Evolutionary conservation across 2,113 vertebrate species (phyloP).

Genomic region (Parotia lawesii): DNA sequence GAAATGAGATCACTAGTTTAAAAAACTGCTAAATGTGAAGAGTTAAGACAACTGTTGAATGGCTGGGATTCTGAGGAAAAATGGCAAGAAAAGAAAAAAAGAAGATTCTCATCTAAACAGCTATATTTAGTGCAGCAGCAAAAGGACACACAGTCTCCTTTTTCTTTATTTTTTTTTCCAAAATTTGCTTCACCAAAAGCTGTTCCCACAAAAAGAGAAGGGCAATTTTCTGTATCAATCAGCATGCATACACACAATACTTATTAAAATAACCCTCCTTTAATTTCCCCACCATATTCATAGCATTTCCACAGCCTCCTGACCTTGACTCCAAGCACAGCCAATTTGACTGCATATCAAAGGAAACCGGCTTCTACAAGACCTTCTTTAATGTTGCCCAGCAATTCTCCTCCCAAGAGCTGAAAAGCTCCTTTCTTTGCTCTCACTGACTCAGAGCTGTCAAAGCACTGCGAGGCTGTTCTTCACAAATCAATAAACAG

Average conservation of each 20-base stretch:
- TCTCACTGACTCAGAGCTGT: slow-evolving; percentile 5
- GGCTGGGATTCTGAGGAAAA: neutral
- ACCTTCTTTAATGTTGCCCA: slow-evolving; percentile 32
- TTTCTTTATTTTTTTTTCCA: neutral
- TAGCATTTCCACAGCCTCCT: slow-evolving; percentile 43
- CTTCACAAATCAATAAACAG: slow-evolving; percentile 60
- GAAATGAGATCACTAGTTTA: neutral
- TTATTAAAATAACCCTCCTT: slow-evolving; percentile 18
- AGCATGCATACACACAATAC: neutral
- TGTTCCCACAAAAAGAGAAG: neutral
- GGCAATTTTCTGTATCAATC: slow-evolving; percentile 24
- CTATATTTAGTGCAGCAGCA: slow-evolving; percentile 1
- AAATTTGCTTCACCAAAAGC: neutral
- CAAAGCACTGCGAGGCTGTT: slow-evolving; percentile 21
- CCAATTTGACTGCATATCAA: slow-evolving; percentile 37
- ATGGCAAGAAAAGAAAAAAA: neutral
- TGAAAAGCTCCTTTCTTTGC: slow-evolving; percentile 66
- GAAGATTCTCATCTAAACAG: neutral
- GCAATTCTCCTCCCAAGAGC: slow-evolving; percentile 18
- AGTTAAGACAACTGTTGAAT: neutral
- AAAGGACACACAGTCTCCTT: neutral
- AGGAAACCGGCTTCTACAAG: slow-evolving; percentile 38
- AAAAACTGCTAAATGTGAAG: neutral
- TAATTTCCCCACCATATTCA: neutral
- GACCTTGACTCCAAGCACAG: slow-evolving; percentile 48